Conservation (phyloP, 2,888 invertebrate genomes). For the Ophioninae sp. region DNA sequence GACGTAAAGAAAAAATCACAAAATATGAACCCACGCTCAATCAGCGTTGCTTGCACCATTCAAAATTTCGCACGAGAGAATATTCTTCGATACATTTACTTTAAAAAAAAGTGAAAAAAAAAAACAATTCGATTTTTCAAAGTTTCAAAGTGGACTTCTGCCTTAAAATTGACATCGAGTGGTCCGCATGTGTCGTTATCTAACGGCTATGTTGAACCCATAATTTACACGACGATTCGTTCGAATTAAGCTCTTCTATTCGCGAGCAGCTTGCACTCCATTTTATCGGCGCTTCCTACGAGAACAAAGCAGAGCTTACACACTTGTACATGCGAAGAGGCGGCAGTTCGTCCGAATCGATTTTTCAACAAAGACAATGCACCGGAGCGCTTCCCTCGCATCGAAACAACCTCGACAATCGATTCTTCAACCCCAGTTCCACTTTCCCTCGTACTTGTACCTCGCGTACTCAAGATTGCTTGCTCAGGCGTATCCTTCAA, state of each 20-base stretch:
- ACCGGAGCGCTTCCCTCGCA: constrained; percentile 26
- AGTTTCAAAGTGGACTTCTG: neutral
- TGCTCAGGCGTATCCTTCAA: constrained; percentile 8
- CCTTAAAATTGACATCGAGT: neutral
- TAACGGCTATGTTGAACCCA: neutral
- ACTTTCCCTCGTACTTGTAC: neutral
- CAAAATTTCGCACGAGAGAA: too few relatives aligned
- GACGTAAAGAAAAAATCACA: too few relatives aligned
- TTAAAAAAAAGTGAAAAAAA: too few relatives aligned
- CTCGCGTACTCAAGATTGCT: constrained; percentile 25
- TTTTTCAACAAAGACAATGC: constrained; percentile 55
- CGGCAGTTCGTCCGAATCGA: constrained; percentile 31
- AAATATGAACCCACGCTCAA: too few relatives aligned
- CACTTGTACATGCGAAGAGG: constrained; percentile 4
- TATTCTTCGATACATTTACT: too few relatives aligned
- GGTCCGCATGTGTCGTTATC: neutral
- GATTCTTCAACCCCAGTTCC: constrained; percentile 8
- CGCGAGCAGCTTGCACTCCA: neutral
- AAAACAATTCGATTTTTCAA: too few relatives aligned
- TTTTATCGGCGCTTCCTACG: neutral
- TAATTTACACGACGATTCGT: neutral
- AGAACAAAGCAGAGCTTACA: constrained; percentile 10
- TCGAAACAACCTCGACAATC: constrained; percentile 36
- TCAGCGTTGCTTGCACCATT: too few relatives aligned
- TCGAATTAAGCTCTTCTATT: constrained; percentile 10